Conservation (phyloP, 2,797 vertebrate genomes). For the Atherinosoma microstoma region DNA sequence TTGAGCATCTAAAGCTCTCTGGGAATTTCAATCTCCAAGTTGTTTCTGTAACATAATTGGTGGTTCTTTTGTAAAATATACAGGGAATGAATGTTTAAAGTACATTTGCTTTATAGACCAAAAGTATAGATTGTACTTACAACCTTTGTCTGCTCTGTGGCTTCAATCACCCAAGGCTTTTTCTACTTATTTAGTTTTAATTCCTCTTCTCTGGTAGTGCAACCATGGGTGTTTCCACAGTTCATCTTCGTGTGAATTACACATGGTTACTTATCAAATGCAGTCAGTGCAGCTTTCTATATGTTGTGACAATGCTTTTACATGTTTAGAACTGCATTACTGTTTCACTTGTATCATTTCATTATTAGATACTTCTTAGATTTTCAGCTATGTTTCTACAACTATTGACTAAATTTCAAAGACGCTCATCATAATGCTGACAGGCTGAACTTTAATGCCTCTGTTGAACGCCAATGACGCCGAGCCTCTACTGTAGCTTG, state of each 20-base stretch:
- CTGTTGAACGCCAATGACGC: background rate
- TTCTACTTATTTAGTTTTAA: conserved; percentile 22
- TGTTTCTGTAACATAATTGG: background rate
- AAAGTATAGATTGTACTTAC: background rate
- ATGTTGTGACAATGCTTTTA: background rate
- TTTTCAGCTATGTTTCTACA: background rate
- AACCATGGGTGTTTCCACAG: conserved; percentile 9
- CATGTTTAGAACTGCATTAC: background rate
- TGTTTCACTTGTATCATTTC: background rate
- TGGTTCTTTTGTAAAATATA: background rate
- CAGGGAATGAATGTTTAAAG: background rate
- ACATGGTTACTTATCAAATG: background rate
- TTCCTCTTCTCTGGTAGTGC: conserved; percentile 22
- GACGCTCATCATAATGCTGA: background rate
- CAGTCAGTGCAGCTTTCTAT: too few species aligned
- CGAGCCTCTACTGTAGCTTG: background rate
- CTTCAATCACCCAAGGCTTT: too few species aligned
- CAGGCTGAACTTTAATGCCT: background rate
- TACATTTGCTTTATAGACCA: too few species aligned
- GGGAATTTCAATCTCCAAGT: conserved; percentile 8
- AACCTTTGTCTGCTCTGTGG: background rate
- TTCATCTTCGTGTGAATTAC: conserved; percentile 18
- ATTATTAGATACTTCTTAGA: background rate
- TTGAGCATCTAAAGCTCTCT: background rate
- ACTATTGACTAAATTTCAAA: background rate